Base-by-base conservation (phyloP, 2,113 vertebrate species). In the Barnardius zonarius region DNA sequence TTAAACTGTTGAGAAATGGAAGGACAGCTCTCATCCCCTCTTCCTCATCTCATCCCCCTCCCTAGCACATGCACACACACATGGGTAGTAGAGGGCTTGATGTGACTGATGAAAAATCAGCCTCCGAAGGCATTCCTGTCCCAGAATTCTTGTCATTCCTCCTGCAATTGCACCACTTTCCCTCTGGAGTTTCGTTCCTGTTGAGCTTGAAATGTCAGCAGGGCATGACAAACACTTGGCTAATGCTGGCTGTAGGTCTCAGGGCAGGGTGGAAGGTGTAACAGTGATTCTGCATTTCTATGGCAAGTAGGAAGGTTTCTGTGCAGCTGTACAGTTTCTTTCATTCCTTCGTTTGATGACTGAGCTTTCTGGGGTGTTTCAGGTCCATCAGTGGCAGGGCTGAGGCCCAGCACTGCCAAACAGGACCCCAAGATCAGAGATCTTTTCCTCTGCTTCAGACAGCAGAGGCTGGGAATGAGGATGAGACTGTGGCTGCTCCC, bases 1-100 rank as follows among this genome's bases (percentile, higher is more conserved):
- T 85, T 86, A 93, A 95, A 95, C 80, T 77, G 82, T 80, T 92
- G 85, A 86, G 93, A 93, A 95, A 96, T 95, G 90, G 96, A 90
- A 96, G 95, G 89, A 33, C 72, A 86, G 74, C 77, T 68, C 81
- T 95, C 91, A 93, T 91, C 88, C 90, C 49, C 27, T 92, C 88
- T 72, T 54, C 30, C 70, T 85, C 55, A 4, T 88, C 87, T 91
- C 87, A 77, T 70, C 83, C 72, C 84, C 52, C 43, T 57, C 74
- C 59, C 82, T 46, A 17, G 57, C 94, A 68, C 94, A 33, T 4
- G 80, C 55, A 24, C 59, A 24, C 55, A 39, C 94, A 70, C 13
- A 35, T 86, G 94, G 75, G 52, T 62, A 24, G 63, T 5, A 63
- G 61, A 84, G 69, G 83, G 66, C 86, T 92, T 35, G 88, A 54